These are phyloP conservation scores for Cryptosula pallasiana DNA, from an alignment of 2,888 invertebrate species.

Conservation along the genomic window DNA sequence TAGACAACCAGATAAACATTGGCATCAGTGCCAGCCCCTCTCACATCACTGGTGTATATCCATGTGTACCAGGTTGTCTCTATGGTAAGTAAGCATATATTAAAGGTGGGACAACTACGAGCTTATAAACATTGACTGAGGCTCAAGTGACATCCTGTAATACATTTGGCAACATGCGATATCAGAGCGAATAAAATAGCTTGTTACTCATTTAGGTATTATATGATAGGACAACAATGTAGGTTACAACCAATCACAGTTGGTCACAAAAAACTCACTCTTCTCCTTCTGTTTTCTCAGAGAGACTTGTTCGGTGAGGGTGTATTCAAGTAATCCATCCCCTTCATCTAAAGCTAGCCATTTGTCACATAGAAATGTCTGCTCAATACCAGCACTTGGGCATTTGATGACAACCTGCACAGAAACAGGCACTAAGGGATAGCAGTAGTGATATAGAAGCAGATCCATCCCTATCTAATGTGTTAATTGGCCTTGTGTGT, in stretches of 20 bases:
- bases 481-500: too few relatives aligned
- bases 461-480: too few relatives aligned
- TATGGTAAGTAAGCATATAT: constrained; percentile 28
- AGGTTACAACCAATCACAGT: background rate
- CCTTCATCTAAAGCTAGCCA: constrained; percentile 50
- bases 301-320: constrained; percentile 43
- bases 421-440: background rate
- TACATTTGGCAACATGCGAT: too few relatives aligned
- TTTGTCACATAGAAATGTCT: constrained; percentile 47
- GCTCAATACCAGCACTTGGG: constrained; percentile 49
- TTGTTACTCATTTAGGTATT: too few relatives aligned
- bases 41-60: constrained; percentile 47
- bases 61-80: constrained; percentile 47
- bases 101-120: too few relatives aligned
- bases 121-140: too few relatives aligned
- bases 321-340: constrained; percentile 47
- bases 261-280: constrained; percentile 34
- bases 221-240: background rate
- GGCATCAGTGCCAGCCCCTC: constrained; percentile 51
- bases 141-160: too few relatives aligned
- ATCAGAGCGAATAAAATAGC: too few relatives aligned
- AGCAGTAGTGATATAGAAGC: too few relatives aligned
- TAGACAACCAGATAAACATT: constrained; percentile 49
- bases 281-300: constrained; percentile 41
- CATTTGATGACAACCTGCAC: constrained; percentile 47